These are phyloP conservation scores for Pterobdella sp. DNA, from an alignment of 2,888 invertebrate species.

Conservation along the genomic window DNA sequence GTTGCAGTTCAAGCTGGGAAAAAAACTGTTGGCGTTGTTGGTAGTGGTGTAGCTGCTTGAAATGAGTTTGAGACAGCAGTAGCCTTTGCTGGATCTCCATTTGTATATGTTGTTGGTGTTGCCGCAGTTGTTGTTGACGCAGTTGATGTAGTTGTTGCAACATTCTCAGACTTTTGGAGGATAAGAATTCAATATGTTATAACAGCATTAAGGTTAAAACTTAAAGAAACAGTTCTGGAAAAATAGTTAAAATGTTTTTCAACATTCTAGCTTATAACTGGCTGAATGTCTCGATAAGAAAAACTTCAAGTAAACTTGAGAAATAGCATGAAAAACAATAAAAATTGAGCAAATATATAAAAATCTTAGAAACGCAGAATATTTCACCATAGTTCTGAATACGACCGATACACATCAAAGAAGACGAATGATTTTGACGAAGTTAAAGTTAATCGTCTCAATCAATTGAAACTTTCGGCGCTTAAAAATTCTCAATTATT, in stretches of 20 bases:
- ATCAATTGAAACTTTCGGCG: neutral
- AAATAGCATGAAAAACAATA: neutral
- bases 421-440: slow-evolving; percentile 1
- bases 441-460: neutral
- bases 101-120: neutral
- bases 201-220: too few relatives aligned
- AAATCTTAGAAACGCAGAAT: too few relatives aligned
- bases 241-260: too few relatives aligned
- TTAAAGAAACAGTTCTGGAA: too few relatives aligned
- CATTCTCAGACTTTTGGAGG: neutral
- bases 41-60: neutral
- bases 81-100: neutral
- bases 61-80: neutral
- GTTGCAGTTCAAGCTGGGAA: neutral
- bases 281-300: too few relatives aligned
- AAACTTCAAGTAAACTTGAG: neutral
- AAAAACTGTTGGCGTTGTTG: slow-evolving; percentile 19
- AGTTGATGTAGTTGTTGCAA: slow-evolving; percentile 12
- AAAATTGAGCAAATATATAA: neutral
- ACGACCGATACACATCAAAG: too few relatives aligned
- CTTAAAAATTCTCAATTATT: slow-evolving; percentile 1
- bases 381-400: too few relatives aligned
- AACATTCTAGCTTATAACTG: too few relatives aligned
- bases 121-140: neutral
- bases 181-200: neutral